A percentile compares a stretch with the other conserved stretches of the same genome.
These are phyloP conservation scores for Campopleginae sp. DNA, from an alignment of 2,888 invertebrate species.

Conservation along the genomic window DNA sequence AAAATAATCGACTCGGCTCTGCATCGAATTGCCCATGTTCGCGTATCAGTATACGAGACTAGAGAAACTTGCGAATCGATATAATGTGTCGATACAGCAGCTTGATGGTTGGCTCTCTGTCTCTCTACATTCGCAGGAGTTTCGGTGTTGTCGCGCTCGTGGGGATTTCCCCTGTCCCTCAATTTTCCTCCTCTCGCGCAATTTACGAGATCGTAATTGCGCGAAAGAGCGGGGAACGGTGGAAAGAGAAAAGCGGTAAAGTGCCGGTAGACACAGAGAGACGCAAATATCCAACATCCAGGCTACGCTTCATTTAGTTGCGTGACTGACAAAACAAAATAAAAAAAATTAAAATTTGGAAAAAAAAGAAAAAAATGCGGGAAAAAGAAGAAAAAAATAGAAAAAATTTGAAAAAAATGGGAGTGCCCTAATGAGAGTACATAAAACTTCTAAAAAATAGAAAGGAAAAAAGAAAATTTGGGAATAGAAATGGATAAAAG, in stretches of 20 bases:
- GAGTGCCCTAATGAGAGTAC: no score
- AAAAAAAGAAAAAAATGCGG: no score
- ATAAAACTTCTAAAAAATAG: no score
- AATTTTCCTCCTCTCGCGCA: constrained; percentile 69
- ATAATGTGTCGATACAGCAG: constrained; percentile 66
- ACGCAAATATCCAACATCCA: constrained; percentile 67
- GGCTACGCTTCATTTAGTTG: no score
- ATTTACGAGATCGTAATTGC: constrained; percentile 77
- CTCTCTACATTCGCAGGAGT: constrained; percentile 1
- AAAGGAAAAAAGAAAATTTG: no score
- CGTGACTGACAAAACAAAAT: no score
- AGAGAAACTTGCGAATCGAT: constrained; percentile 58
- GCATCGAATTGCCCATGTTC: constrained; percentile 20
- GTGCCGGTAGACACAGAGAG: constrained; percentile 67
- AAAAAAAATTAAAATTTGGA: no score
- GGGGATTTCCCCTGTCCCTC: constrained; percentile 38
- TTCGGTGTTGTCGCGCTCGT: constrained; percentile 28
- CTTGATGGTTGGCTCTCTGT: constrained; percentile 43
- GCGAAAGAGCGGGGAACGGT: constrained; percentile 72
- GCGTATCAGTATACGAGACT: constrained; percentile 1
- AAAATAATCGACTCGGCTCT: not conserved
- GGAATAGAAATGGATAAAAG: no score
- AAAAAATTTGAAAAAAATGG: no score
- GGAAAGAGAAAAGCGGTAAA: constrained; percentile 64
- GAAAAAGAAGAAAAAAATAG: no score